Base-by-base conservation (phyloP, 2,113 vertebrate species). In the Poecile atricapillus region DNA sequence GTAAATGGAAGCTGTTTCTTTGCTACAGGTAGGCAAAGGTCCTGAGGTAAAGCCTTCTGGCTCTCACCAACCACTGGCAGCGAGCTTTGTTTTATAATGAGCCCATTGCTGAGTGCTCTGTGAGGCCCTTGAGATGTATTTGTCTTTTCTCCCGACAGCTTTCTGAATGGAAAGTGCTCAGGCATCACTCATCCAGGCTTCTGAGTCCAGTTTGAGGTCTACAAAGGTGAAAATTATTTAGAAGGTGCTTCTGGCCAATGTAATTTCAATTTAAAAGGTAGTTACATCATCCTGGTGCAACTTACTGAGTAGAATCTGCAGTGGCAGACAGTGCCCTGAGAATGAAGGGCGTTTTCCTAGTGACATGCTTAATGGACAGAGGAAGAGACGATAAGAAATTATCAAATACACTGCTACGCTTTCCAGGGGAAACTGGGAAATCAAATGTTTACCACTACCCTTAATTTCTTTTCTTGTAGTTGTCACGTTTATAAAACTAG, bases 211-310 rank as follows among this genome's bases (percentile, higher is more conserved):
- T 81, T 62, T 92, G 88, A 94, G 79, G 75, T 91, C 89, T 63
- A 6, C 7, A 3, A 83, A 94, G 86, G 93, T 83, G 87, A 75
- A 80, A 90, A 75, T 90, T 87, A 83, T 83, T 90, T 93, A 64
- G 75, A 68, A 92, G 78, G 60, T 75, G 93, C 88, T 93, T 94
- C 80, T 93, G 92, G 60, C 69, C 94, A 89, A 95, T 83, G 68
- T 63, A 84, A 94, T 79, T 89, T 75, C 60, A 68, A 13, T 82
- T 92, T 75, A 81, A 59, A 83, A 89, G 41, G 64, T 35, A 83
- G 82, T 25, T 91, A 56, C 56, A 75, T 64, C 83, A 81, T 81
- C 23, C 23, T 10, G 1, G 11, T 58, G 56, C 63, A 87, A 53
- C n/a, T 74, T 52, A 47, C 9, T 60, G 74, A 12, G 64, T 52